Base-by-base conservation (phyloP, 2,888 invertebrate species). In the Lithosia quadra region DNA sequence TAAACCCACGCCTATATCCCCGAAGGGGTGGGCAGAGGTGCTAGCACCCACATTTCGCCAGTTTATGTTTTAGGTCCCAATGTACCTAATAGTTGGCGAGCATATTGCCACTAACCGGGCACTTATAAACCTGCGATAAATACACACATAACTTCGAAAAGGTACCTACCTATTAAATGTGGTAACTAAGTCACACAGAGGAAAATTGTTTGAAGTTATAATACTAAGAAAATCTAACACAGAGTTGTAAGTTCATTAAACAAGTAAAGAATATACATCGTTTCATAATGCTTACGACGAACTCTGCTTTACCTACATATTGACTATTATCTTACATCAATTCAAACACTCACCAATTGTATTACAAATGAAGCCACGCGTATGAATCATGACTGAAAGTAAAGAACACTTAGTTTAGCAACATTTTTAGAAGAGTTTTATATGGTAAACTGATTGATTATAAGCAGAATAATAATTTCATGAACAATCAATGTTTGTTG, bases 311-410 rank as follows among this genome's bases (percentile, higher is more conserved):
- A 43, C 18, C 0, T 18, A 43, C 18, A 18, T 43, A 43, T 43
- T 18, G 15, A 43, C 15, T 43, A 18, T 43, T 7, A 43, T 49
- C 49, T 49, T n/a, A 18, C 22, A 53, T n/a, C 1, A 36, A 22
- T 39, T 13, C 9, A 28, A 34, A 22, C 15, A 64, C 69, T 70
- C 64, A 81, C 80, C 76, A 63, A 78, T 73, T 15, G 76, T 73
- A 43, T 65, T 69, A 18, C 74, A 60, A 67, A 81, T 72, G 63
- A 76, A 79, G 64, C 69, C 65, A 33, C 69, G 73, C 63, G 70
- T 72, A 9, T 64, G 39, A 55, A 73, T 34, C 81, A 80, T 80
- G 24, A 59, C 67, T 60, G 49, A 28, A 49, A 49, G 18, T 1
- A 33, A 28, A 11, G 28, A 8, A 13, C 18, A 28, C 15, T 49